Base-by-base conservation (phyloP, 2,113 vertebrate species). In the Caracal caracal region DNA sequence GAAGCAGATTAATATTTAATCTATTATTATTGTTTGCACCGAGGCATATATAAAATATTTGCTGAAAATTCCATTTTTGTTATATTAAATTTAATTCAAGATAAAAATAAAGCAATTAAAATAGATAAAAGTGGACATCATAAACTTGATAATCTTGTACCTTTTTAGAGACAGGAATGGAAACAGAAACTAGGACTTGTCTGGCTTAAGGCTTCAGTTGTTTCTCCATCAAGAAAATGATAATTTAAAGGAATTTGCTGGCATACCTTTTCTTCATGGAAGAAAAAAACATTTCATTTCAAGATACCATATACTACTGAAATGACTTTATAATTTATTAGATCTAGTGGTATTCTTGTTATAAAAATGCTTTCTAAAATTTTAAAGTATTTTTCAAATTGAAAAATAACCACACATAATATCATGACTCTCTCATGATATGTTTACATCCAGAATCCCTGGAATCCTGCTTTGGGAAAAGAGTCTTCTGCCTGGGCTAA, bases 161-260 rank as follows among this genome's bases (percentile, higher is more conserved):
- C 98, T 98, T 98, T 97, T 95, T 97, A 63, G 98, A 98, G 91
- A 98, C 93, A 16, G 98, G 98, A 91, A 99, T 98, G 47, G 98
- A 98, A 92, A 99, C 98, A 0, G 98, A 99, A 37, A 99, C 4
- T 3, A 98, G 79, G 1, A 99, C 81, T 65, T 98, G 98, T 10
- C 98, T 2, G 98, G 97, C 51, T 97, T 98, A 80, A 99, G 97
- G 28, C 30, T 79, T 68, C 95, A 98, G 98, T 98, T 98, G 3
- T 98, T 98, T 82, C 98, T 98, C 24, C 97, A 97, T n/a, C 97
- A 93, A 85, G 99, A 99, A 98, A 99, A 98, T 33, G 98, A 53
- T 98, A 98, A 93, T 99, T 97, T 76, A 99, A 97, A 20, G 96
- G 96, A 94, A 99, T 95, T 61, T 99, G 97, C 35, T 97, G 96